Percentiles rank a stretch among this genome's conserved stretches.
Evolutionary conservation across 2,888 invertebrate genomes (phyloP).

Genomic region (Nomada fucata): DNA sequence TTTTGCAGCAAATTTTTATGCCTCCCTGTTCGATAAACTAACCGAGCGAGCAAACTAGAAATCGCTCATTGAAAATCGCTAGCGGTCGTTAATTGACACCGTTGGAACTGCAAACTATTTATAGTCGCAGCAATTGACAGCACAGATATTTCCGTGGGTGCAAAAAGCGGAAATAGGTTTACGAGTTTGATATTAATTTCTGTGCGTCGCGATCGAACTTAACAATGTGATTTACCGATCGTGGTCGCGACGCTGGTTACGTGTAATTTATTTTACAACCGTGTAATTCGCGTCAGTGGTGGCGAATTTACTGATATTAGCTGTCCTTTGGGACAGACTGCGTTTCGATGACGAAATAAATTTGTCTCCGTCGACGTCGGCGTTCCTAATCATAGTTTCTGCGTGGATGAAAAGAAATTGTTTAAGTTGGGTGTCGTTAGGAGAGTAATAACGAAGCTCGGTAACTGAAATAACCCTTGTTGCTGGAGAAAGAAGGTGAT

Average conservation of each 20-base stretch:
- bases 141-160: neutral
- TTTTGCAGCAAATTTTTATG: too few relatives aligned
- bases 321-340: slow-evolving; percentile 8
- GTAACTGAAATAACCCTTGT: too few relatives aligned
- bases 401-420: neutral
- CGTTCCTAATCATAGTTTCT: neutral
- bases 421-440: too few relatives aligned
- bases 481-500: too few relatives aligned
- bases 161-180: slow-evolving; percentile 45
- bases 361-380: neutral
- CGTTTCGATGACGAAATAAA: slow-evolving; percentile 21
- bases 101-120: slow-evolving; percentile 14
- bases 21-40: too few relatives aligned
- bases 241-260: neutral
- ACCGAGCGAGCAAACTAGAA: neutral
- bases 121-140: neutral
- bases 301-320: slow-evolving; percentile 35
- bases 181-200: slow-evolving; percentile 40
- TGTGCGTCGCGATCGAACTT: slow-evolving; percentile 15
- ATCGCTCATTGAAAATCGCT: slow-evolving; percentile 4
- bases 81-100: slow-evolving; percentile 8
- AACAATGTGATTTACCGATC: slow-evolving; percentile 35
- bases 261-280: slow-evolving; percentile 48
- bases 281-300: slow-evolving; percentile 33
- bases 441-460: too few relatives aligned